These are phyloP conservation scores for Carterocephalus palaemon DNA, from an alignment of 2,888 invertebrate genomes.

Conservation along the genomic window DNA sequence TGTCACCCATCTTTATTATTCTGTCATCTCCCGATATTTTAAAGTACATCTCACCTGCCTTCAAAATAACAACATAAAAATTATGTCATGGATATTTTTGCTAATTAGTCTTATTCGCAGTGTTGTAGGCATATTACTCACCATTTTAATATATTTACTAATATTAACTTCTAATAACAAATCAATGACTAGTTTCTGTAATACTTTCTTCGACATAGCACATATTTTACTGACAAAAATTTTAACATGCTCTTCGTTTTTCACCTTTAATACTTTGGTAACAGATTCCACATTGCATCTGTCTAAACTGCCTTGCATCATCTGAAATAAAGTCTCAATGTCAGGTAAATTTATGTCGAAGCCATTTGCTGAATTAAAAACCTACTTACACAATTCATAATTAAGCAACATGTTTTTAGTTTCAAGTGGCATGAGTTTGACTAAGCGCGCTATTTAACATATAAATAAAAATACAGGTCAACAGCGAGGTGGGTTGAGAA, in stretches of 20 bases:
- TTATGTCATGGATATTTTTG: background rate
- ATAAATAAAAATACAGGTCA: too few species aligned
- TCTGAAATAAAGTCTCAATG: constrained; percentile 51
- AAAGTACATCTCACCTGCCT: constrained; percentile 69
- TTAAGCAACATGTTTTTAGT: too few species aligned
- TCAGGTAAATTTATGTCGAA: too few species aligned
- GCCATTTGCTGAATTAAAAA: too few species aligned
- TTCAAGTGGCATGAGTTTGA: too few species aligned
- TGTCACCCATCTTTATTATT: constrained; percentile 57
- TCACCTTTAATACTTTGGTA: constrained; percentile 33
- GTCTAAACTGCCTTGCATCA: constrained; percentile 51
- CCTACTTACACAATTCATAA: too few species aligned
- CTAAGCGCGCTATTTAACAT: too few species aligned
- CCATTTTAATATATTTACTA: constrained; percentile 74
- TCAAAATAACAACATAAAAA: background rate
- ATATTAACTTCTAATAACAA: constrained; percentile 71
- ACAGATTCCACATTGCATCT: constrained; percentile 47
- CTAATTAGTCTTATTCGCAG: background rate
- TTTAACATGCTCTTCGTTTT: constrained; percentile 43
- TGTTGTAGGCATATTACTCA: constrained; percentile 41
- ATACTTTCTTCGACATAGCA: constrained; percentile 49
- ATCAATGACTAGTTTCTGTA: constrained; percentile 64
- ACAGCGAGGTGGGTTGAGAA: too few species aligned
- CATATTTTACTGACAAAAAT: constrained; percentile 63
- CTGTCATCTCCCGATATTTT: constrained; percentile 71